Evolutionary conservation across 2,888 invertebrate genomes (phyloP), one percentile per base, ranked within the genome.

Genomic region (Acanthopleura granulata): DNA sequence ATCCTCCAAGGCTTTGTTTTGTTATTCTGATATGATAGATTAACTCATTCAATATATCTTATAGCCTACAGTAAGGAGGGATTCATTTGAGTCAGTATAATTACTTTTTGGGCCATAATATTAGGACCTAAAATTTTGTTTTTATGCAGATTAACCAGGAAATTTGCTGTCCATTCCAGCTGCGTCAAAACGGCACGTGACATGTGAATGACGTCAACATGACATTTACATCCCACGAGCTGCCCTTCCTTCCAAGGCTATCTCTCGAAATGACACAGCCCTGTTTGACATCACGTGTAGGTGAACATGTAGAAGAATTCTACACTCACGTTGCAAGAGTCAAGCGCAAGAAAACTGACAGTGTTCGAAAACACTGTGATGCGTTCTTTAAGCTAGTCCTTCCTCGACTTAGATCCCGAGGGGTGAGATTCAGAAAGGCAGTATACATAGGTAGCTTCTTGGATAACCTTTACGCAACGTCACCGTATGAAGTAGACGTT

Each of bases 371-470:
- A 22, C 49, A 25, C 30, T 62, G 69, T 6, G 40, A 73, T 25
- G 74, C 50, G 16, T 49, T 80, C 40, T 49, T 74, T 11, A 62
- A 74, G 11, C 77, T 74, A 72, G n/a, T 80, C 12, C 40, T 74
- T 6, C 74, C 74, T 0, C 62, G 76, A 15, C 30, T 78, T 14
- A 70, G 62, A 22, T 27, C 51, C 6, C 69, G 69, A 30, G 79
- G 80, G 0, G 62, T 80, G 40, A 76, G 75, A 27, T 51, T 80
- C 57, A 30, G 49, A 22, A 71, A 72, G 16, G 27, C n/a, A 22
- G 70, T 71, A 25, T 77, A 71, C 62, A 57, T 66, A 14, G 81
- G 81, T 15, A 81, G 81, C 69, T 57, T 74, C 14, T 75, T 75
- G 30, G 81, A 81, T 57, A 72, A 69, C 18, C 73, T 77, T 12